phyloP scores from a whole-genome alignment of 2,113 vertebrate genomes.

The Podiceps cristatus region DNA sequence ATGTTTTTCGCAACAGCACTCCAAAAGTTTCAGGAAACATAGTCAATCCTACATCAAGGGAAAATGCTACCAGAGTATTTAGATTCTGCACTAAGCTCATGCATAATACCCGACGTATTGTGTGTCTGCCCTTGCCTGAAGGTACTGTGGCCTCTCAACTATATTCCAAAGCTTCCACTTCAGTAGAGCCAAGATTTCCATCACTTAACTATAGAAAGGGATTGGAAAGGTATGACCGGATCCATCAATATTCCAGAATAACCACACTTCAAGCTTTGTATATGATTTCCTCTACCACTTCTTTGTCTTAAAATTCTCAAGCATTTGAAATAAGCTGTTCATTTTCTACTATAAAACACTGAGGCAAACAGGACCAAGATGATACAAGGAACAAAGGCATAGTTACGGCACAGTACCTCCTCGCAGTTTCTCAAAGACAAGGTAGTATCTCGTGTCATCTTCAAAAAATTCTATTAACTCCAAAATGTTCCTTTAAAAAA shows the following conservation, averaged over 20 bases:
- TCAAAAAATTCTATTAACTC: slow-evolving; percentile 97
- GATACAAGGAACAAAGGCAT: not conserved
- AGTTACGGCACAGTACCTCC: slow-evolving; percentile 83
- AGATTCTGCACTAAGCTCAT: not conserved
- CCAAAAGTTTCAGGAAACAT: accelerated
- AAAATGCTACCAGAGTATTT: not conserved
- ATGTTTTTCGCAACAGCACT: not conserved
- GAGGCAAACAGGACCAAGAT: not conserved
- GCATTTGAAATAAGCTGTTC: not conserved
- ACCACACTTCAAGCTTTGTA: not conserved
- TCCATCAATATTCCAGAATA: not conserved
- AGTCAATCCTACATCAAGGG: not conserved
- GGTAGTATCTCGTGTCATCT: slow-evolving; percentile 91
- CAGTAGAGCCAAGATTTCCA: not conserved
- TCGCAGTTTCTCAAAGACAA: slow-evolving; percentile 96
- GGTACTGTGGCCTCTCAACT: not conserved
- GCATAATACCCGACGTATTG: not conserved
- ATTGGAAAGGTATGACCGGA: not conserved
- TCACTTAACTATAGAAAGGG: not conserved
- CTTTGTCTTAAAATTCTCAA: not conserved
- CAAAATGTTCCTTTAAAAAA: slow-evolving; percentile 89
- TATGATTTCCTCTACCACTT: not conserved
- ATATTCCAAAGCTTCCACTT: not conserved
- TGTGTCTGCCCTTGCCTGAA: not conserved
- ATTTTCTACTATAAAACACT: not conserved